phyloP scores from a whole-genome alignment of 2,113 vertebrate species.

The Accipiter cooperii region DNA sequence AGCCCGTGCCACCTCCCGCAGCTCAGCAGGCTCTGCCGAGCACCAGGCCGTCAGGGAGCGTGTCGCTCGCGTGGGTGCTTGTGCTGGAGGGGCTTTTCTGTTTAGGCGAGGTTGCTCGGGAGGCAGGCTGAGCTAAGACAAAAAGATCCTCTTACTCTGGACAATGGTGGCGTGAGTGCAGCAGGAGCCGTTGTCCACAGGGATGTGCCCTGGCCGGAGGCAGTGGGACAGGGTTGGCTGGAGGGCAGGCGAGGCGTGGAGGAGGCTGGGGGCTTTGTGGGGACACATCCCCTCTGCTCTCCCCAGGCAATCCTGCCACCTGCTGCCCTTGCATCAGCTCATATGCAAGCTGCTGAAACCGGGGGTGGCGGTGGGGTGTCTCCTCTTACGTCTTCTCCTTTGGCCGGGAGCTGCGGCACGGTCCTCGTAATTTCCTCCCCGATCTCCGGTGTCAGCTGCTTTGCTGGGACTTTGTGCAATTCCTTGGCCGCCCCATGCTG shows the following conservation, averaged over 20 bases:
- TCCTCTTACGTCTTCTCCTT: background rate
- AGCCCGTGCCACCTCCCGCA: background rate
- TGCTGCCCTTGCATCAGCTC: background rate
- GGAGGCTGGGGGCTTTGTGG: background rate
- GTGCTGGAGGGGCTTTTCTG: background rate
- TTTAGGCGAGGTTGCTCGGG: background rate
- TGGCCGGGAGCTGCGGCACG: rapidly evolving
- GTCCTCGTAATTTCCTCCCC: background rate
- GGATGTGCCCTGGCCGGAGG: background rate
- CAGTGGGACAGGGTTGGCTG: background rate
- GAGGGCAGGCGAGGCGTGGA: rapidly evolving
- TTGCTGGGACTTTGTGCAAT: background rate
- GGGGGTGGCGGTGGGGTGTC: background rate
- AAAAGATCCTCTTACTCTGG: background rate
- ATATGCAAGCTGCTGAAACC: background rate
- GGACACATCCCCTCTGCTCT: rapidly evolving
- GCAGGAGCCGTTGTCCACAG: rapidly evolving
- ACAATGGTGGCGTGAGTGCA: background rate
- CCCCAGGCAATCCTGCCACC: background rate
- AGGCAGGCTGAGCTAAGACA: background rate
- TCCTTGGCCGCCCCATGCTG: background rate
- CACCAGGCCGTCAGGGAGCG: background rate
- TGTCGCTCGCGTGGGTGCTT: background rate
- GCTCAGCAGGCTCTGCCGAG: background rate
- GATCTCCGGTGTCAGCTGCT: background rate